These are phyloP conservation scores for Pterostichus madidus DNA, from an alignment of 2,888 invertebrate genomes.

Conservation along the genomic window DNA sequence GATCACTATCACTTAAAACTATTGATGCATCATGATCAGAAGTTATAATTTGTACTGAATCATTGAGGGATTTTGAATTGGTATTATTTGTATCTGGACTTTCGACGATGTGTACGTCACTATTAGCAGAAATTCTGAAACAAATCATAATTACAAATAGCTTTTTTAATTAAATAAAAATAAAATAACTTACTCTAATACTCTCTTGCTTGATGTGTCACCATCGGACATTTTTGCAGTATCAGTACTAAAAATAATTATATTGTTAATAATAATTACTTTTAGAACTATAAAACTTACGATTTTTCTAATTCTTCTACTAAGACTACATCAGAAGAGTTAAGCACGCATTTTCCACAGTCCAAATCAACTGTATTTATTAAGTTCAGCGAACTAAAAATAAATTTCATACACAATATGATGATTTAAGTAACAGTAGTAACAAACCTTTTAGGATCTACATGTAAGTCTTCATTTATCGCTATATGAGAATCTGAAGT, in stretches of 20 bases:
- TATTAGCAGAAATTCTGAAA: slow-evolving; percentile 44
- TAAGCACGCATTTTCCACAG: background rate
- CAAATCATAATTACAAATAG: background rate
- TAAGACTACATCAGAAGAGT: slow-evolving; percentile 21
- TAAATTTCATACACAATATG: background rate
- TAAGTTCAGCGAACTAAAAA: background rate
- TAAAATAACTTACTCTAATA: slow-evolving; percentile 35
- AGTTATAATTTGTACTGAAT: slow-evolving; percentile 30
- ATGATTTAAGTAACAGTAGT: background rate
- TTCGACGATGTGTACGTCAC: slow-evolving; percentile 43
- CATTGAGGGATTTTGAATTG: slow-evolving; percentile 16
- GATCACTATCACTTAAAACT: slow-evolving; percentile 19
- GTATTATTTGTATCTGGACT: slow-evolving; percentile 19
- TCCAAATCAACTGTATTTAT: slow-evolving; percentile 21
- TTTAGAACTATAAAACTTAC: background rate
- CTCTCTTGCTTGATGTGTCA: background rate
- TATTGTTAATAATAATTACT: background rate
- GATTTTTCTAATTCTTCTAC: slow-evolving; percentile 40
- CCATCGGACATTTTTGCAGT: slow-evolving; percentile 1
- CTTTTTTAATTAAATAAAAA: background rate
- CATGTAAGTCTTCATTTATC: slow-evolving; percentile 2
- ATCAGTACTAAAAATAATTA: slow-evolving; percentile 12
- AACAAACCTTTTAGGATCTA: slow-evolving; percentile 22
- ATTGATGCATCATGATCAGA: slow-evolving; percentile 10
- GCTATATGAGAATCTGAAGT: slow-evolving; percentile 3